A percentile compares a stretch with the other conserved stretches of the same genome.
Evolutionary conservation across 2,113 vertebrate genomes (phyloP).

Genomic region (Talpa occidentalis): DNA sequence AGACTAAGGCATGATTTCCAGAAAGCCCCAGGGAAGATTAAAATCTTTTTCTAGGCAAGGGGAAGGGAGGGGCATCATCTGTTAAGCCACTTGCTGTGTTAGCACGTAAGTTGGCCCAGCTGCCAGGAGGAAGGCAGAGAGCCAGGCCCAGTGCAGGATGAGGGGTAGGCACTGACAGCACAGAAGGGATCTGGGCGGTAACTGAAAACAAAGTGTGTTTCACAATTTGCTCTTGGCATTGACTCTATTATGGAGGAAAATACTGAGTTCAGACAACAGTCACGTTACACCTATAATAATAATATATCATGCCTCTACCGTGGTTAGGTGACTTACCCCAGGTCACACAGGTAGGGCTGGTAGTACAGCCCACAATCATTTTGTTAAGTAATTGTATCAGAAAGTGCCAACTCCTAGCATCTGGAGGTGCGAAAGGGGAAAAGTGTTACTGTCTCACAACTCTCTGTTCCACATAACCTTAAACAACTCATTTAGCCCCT

Average conservation of each 20-base stretch:
- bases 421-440: neutral
- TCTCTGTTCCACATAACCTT: neutral
- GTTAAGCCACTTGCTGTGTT: neutral
- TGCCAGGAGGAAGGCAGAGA: slow-evolving; percentile 40
- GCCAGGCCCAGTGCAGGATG: slow-evolving; percentile 13
- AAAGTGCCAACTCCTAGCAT: neutral
- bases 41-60: neutral
- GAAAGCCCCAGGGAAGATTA: slow-evolving; percentile 44
- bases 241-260: slow-evolving; percentile 3
- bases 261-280: neutral
- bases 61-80: neutral
- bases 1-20: slow-evolving; percentile 39
- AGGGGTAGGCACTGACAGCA: neutral
- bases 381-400: neutral
- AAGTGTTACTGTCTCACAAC: neutral
- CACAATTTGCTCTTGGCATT: slow-evolving; percentile 66
- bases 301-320: neutral
- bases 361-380: neutral
- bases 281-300: neutral
- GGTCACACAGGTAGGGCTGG: neutral
- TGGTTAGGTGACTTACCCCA: neutral
- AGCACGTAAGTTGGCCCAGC: neutral
- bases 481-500: neutral
- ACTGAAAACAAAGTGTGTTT: slow-evolving; percentile 61
- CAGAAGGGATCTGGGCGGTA: slow-evolving; percentile 1